phyloP scores from a whole-genome alignment of 92 coral and sea anemone genomes.

The Ricordea florida region DNA sequence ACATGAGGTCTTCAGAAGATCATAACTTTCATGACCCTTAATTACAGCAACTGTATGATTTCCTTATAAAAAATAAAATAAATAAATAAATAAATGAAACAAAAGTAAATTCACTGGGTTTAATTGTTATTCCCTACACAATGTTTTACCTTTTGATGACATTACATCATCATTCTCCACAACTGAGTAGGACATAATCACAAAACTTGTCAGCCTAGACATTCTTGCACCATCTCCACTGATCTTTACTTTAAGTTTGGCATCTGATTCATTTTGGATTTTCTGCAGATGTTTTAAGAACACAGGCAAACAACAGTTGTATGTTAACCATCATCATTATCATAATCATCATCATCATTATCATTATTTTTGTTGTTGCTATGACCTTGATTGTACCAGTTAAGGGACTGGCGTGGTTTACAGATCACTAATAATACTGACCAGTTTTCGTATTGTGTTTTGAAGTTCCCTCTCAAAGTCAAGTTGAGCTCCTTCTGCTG shows the following conservation, averaged over 20 bases:
- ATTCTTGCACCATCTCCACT: constrained; percentile 49
- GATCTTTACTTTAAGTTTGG: constrained; percentile 24
- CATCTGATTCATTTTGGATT: too few relatives aligned
- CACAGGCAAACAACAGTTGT: too few relatives aligned
- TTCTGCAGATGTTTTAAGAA: too few relatives aligned
- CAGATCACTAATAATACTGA: too few relatives aligned
- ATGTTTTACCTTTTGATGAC: constrained; percentile 34
- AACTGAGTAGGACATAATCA: constrained; percentile 31
- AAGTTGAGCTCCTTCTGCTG: constrained; percentile 56
- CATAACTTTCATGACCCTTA: constrained; percentile 64
- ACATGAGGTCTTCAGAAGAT: constrained; percentile 60
- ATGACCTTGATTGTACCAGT: too few relatives aligned
- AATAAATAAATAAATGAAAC: too few relatives aligned
- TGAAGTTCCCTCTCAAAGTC: constrained; percentile 34
- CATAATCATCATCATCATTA: too few relatives aligned
- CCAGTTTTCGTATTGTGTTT: constrained; percentile 17
- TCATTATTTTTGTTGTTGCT: too few relatives aligned
- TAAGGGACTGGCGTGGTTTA: too few relatives aligned
- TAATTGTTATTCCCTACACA: not conserved
- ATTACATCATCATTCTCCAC: constrained; percentile 46
- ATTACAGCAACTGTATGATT: constrained; percentile 56
- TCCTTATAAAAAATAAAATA: too few relatives aligned
- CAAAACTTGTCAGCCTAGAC: constrained; percentile 33
- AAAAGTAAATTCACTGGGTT: too few relatives aligned
- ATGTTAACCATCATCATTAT: too few relatives aligned